Evolutionary conservation across 2,888 invertebrate species (phyloP), one percentile per base, ranked within the genome.

Genomic region (Perithous albicinctus): DNA sequence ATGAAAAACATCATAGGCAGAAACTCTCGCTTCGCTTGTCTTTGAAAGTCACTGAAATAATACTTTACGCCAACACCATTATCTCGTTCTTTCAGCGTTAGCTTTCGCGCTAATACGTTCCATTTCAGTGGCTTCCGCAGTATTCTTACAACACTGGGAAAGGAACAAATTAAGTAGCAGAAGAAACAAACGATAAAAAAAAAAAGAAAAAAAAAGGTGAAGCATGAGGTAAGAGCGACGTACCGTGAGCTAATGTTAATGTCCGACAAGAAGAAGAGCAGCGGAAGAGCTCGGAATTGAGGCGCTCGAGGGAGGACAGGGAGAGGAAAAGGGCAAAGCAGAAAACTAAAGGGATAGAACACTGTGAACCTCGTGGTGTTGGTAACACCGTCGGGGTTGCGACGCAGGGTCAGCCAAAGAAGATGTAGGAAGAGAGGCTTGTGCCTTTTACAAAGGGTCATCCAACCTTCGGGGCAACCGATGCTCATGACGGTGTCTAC

Each of bases 61-160:
- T 81, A 78, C 80, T 78, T 79, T 78, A 54, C 67, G 43, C 64
- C 18, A 61, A 70, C 78, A 67, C 75, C 69, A 29, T 8, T 12
- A 15, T 12, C 10, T 10, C 80, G 23, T 80, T 79, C 77, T 66
- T 61, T 78, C 77, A 64, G 76, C 74, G 77, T 66, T 66, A 75
- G 79, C 79, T 72, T 64, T 73, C 80, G 74, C 78, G 67, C 82
- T 82, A 43, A 66, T 54, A 83, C 79, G 83, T 85, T 80, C 77
- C 82, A 77, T 78, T 81, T 69, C 73, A 73, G 69, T 66, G 70
- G 80, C 61, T 78, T 61, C 73, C 18, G 6, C 29, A 3, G 51
- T 23, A 51, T 4, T 35, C 32, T 38, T 48, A 48, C 32, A 29
- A 48, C 2, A 12, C 67, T 46, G 15, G 54, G 63, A 70, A 73